Evolutionary conservation across 2,113 vertebrate species (phyloP), one percentile per base, ranked within the genome.

Genomic region (Puntigrus tetrazona): DNA sequence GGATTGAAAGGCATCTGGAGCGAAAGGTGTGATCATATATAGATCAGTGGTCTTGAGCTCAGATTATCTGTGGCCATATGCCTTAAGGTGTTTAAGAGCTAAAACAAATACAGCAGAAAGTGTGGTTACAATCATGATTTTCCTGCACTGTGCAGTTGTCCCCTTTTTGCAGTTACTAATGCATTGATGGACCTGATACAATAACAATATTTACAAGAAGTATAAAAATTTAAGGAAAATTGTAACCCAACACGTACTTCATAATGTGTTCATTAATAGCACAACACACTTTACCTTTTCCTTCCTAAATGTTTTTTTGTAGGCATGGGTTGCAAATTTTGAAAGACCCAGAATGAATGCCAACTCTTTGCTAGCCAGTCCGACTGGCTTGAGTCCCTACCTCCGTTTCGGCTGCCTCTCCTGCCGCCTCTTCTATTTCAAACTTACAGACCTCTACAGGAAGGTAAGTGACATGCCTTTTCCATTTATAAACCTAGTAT

Each of bases 311-410:
- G 0, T 84, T 14, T 81, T n/a, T n/a, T 45, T 63, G 6, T 87
- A 95, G 94, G 94, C 94, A 0, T 95, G 94, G 94, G 94, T 94
- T 84, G 94, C 94, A 1, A 95, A 94, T 50, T 95, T 95, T 18
- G 94, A 95, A 87, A 93, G 93, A 65, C 94, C 94, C 25, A 91
- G 94, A 79, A 95, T 95, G 94, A 95, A 95, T 14, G 93, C 94
- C 52, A 94, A 94, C 88, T 95, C 94, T 8, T 86, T 95, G 81
- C 86, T 95, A 87, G 94, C 93, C 74, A 95, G 94, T 80, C 93
- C 94, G 0, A 95, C 94, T 0, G 94, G 94, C 86, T 91, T 95
- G 81, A 95, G 94, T 89, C 93, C 94, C 0, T 95, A 94, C 89
- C 91, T 95, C 25, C 94, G 94, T 41, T 95, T 95, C 13, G 94